These are phyloP conservation scores for Sphenodon punctatus DNA, from an alignment of 2,797 vertebrate species.

Conservation along the genomic window DNA sequence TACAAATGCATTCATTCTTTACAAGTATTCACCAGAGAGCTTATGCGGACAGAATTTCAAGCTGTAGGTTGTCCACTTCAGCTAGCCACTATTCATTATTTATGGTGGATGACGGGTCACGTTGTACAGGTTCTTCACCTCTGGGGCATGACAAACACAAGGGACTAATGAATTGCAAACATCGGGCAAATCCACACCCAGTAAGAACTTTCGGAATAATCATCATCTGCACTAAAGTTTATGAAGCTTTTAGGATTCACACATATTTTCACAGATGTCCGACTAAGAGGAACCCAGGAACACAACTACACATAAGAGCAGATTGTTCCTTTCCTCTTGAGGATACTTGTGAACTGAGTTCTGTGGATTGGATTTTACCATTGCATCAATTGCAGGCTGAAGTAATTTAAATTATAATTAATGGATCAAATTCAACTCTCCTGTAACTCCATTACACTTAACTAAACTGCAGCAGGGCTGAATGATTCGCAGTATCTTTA, in stretches of 20 bases:
- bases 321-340: neutral
- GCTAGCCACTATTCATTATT: neutral
- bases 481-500: neutral
- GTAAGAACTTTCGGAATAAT: neutral
- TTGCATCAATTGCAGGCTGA: neutral
- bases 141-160: neutral
- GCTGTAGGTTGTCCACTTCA: neutral
- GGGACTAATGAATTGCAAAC: neutral
- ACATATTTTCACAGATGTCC: neutral
- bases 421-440: neutral
- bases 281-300: neutral
- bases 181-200: neutral
- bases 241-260: neutral
- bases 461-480: neutral
- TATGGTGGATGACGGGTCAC: neutral
- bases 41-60: too few species aligned
- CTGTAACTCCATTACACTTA: too few species aligned
- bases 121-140: too few species aligned
- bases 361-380: neutral
- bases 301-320: too few species aligned
- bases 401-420: neutral
- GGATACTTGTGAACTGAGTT: neutral
- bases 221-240: neutral
- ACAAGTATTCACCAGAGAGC: neutral
- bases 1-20: neutral